Base-by-base conservation (phyloP, 2,888 invertebrate species). In the Drosophila crucigera region DNA sequence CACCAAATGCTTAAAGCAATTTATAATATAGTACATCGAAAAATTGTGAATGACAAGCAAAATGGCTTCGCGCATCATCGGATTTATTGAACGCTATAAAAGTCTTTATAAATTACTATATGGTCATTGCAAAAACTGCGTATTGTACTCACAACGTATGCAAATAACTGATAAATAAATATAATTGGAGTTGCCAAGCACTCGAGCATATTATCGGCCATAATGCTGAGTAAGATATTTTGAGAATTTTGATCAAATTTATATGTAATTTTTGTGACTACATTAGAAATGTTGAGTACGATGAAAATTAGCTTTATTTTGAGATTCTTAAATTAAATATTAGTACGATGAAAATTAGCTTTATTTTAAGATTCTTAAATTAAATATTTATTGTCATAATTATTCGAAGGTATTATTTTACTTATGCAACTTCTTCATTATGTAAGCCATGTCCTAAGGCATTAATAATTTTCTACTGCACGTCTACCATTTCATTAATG, bases 1-100 rank as follows among this genome's bases (percentile, higher is more conserved):
- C 1, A 73, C 82, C 55, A 82, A 33, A 11, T 73, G 80, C 61
- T 84, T 84, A 33, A 86, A 84, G 25, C 78, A 47, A 68, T 86
- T 86, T 49, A 84, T 78, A 19, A 84, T 47, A 28, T 80, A 63
- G 35, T 84, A 84, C 41, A 86, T 52, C 16, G 62, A 47, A 3
- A 69, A 9, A 55, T 86, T 84, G 31, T 84, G 84, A 14, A 78
- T 9, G 6, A 78, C 41, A 1, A 86, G 72, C 31, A 78, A 30
- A 25, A 75, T 2, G 1, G 84, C 87, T 3, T 73, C 70, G 1
- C 78, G 71, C 11, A 73, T 84, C 3, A 82, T 28, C 3, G 75
- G 72, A 54, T 31, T 65, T 9, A 80, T 68, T 1, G 69, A 65
- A 25, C 78, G 61, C 87, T 84, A 4, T 16, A 5, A 14, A 11